Base-by-base conservation (phyloP, 2,888 invertebrate species). In the Lordiphosa andalusiaca region DNA sequence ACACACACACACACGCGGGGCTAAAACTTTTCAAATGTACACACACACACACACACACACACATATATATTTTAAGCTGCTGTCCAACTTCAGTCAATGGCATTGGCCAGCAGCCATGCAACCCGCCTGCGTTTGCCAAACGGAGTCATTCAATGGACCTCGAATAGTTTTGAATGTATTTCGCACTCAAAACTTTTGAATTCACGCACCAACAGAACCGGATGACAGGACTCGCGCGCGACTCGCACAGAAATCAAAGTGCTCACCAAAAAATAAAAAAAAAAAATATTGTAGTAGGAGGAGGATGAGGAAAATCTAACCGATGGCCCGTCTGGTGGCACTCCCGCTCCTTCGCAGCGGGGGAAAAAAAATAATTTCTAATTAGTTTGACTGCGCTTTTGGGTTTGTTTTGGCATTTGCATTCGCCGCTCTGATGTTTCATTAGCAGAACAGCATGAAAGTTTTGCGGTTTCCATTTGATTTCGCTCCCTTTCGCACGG, bases 31-130 rank as follows among this genome's bases (percentile, higher is more conserved):
- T 65, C 67, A 60, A 47, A 39, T 52, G 25, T 44, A 21, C 39
- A 42, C 23, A 42, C 13, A 42, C 19, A 16, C 16, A 16, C 2
- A 21, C 39, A 42, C 23, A 42, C 13, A 42, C 19, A 16, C 16
- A 16, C 2, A 16, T 19, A 61, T 54, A 53, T 57, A 57, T 50
- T 44, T 69, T 6, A 40, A 67, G 64, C 57, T 71, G 77, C 52
- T 67, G 67, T 72, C 73, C 62, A 83, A 83, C 83, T 77, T 78
- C 61, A 54, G 53, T 53, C 67, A 70, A 67, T 65, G 60, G 72
- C 65, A 65, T 54, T 67, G 71, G 71, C 69, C 75, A 72, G 72
- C 75, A 72, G 70, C 63, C 55, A 67, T 66, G 46, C 61, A 59
- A 46, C 55, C 16, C 56, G 33, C n/a, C 10, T 35, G 39, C 42